Conservation (phyloP, 2,113 vertebrate species). For the Narcine bancroftii region DNA sequence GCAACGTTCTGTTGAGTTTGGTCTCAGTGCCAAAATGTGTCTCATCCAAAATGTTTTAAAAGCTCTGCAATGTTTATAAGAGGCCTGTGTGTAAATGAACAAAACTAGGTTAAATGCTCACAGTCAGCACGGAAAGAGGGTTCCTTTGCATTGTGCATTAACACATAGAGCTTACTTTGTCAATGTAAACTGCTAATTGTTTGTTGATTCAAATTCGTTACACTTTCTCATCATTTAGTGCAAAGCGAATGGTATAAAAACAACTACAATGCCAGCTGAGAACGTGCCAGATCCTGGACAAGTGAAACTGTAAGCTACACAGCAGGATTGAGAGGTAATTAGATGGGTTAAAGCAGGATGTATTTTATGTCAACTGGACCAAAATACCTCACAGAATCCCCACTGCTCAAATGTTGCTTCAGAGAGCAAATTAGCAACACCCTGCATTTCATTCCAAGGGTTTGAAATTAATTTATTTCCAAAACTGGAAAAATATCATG, state of each 20-base stretch:
- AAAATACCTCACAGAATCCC: no score
- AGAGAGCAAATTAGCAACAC: background rate
- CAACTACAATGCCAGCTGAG: background rate
- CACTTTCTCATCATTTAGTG: background rate
- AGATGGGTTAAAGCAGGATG: background rate
- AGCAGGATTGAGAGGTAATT: no score
- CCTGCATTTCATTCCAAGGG: background rate
- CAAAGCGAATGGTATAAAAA: background rate
- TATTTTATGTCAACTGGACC: background rate
- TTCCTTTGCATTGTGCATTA: background rate
- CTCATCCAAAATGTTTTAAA: background rate
- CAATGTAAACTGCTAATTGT: background rate
- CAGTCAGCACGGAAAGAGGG: background rate
- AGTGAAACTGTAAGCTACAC: background rate
- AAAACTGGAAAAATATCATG: background rate
- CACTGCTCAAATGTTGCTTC: background rate
- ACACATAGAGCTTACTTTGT: background rate
- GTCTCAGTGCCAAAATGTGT: background rate
- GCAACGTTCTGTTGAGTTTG: background rate
- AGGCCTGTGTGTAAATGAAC: background rate
- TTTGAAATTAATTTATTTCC: background rate
- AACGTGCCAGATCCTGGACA: background rate
- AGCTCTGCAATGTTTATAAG: background rate
- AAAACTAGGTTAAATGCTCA: background rate
- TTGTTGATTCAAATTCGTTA: background rate